A percentile compares a stretch with the other conserved stretches of the same genome.
These are phyloP conservation scores for Chaunax sp. DNA, from an alignment of 2,797 vertebrate species.

Conservation along the genomic window DNA sequence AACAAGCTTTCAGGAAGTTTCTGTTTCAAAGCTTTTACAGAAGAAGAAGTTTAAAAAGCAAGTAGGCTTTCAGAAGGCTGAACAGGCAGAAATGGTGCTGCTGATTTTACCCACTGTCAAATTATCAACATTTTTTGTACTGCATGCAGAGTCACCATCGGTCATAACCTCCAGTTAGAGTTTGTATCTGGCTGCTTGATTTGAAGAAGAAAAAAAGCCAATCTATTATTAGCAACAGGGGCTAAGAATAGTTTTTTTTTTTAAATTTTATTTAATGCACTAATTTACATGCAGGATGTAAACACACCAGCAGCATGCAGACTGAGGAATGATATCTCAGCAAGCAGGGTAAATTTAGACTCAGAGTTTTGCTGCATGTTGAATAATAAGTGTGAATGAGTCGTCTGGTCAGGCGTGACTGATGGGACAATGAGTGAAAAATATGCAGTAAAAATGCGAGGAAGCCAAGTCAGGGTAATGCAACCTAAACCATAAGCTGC, in stretches of 20 bases:
- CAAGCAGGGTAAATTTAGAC: constrained; percentile 65
- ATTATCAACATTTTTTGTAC: too few relatives aligned
- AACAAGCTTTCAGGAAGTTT: not conserved
- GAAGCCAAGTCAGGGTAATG: not conserved
- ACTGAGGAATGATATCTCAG: constrained; percentile 23
- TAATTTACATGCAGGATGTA: not conserved
- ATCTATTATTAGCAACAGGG: not conserved
- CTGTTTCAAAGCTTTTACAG: not conserved
- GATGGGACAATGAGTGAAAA: too few relatives aligned
- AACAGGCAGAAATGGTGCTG: too few relatives aligned
- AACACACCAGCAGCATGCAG: constrained; percentile 11
- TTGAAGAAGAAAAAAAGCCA: not conserved
- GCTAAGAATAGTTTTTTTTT: not conserved
- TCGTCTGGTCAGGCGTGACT: too few relatives aligned
- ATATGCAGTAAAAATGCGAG: not conserved
- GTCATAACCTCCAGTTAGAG: not conserved
- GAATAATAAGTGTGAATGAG: constrained; percentile 45
- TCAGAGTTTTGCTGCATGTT: constrained; percentile 26
- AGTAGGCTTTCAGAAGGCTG: too few relatives aligned
- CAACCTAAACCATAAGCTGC: not conserved
- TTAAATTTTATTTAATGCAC: not conserved
- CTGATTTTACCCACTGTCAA: not conserved
- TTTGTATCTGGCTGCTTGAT: not conserved
- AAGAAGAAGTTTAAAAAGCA: not conserved
- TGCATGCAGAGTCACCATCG: not conserved